Evolutionary conservation across 2,797 vertebrate genomes (phyloP).

Genomic region (Leptoclinus maculatus): DNA sequence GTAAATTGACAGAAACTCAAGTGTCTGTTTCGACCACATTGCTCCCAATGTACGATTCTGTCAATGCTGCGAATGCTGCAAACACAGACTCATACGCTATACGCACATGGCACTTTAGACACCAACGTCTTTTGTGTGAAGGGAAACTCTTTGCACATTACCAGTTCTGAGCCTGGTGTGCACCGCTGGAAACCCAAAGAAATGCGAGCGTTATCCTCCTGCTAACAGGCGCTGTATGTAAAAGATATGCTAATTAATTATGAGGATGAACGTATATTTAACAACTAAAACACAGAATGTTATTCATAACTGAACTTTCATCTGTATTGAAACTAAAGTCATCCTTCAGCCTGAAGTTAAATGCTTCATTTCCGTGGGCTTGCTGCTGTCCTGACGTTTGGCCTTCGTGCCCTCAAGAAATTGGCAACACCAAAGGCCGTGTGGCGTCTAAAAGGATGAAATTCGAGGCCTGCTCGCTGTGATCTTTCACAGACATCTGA

Average conservation of each 20-base stretch:
- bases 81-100: not conserved
- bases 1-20: constrained; percentile 12
- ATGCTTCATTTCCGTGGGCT: not conserved
- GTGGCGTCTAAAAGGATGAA: not conserved
- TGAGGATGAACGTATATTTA: not conserved
- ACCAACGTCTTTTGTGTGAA: not conserved
- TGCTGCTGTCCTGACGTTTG: not conserved
- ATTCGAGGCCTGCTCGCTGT: not conserved
- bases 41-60: not conserved
- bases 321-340: not conserved
- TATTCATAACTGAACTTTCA: not conserved
- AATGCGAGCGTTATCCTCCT: too few relatives aligned
- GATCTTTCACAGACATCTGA: not conserved
- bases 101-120: not conserved
- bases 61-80: not conserved
- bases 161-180: not conserved
- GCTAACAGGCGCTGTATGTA: too few relatives aligned
- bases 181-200: not conserved
- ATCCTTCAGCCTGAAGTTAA: not conserved
- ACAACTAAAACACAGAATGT: not conserved
- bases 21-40: not conserved
- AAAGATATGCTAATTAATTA: not conserved
- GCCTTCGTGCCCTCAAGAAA: not conserved
- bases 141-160: too few relatives aligned
- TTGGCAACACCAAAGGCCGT: not conserved